A percentile compares a stretch with the other conserved stretches of the same genome.
These are phyloP conservation scores for Altica lythri DNA, from an alignment of 2,888 invertebrate species.

Conservation along the genomic window DNA sequence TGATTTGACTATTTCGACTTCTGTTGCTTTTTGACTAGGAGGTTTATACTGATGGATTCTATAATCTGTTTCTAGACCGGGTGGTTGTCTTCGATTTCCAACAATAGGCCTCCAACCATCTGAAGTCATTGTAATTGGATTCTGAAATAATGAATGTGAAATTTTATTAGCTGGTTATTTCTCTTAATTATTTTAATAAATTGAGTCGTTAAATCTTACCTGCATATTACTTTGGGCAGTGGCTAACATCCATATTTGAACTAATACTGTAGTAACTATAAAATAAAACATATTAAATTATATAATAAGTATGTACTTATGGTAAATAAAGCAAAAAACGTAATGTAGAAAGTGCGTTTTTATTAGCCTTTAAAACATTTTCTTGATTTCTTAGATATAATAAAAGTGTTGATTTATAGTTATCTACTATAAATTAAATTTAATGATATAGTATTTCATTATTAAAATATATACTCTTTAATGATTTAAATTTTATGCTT, in stretches of 20 bases:
- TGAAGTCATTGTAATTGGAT: constrained; percentile 59
- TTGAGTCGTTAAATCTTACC: constrained; percentile 42
- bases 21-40: constrained; percentile 39
- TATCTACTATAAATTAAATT: neutral
- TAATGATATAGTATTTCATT: neutral
- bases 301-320: neutral
- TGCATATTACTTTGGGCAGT: constrained; percentile 43
- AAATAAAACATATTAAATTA: constrained; percentile 42
- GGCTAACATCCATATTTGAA: constrained; percentile 32
- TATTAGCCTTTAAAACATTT: neutral
- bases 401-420: neutral
- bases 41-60: constrained; percentile 46
- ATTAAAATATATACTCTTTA: neutral
- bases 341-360: neutral
- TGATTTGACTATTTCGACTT: constrained; percentile 36
- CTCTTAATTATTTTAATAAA: too few species aligned
- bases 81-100: constrained; percentile 48
- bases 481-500: neutral
- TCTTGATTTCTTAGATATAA: neutral
- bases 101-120: constrained; percentile 69
- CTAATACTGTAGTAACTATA: constrained; percentile 41
- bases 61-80: constrained; percentile 38
- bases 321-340: too few species aligned
- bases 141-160: too few species aligned
- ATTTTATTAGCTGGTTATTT: too few species aligned